Percentiles rank a stretch among this genome's conserved stretches.
Evolutionary conservation across 2,888 invertebrate species (phyloP).

Genomic region (Lasioglossum marginatum): DNA sequence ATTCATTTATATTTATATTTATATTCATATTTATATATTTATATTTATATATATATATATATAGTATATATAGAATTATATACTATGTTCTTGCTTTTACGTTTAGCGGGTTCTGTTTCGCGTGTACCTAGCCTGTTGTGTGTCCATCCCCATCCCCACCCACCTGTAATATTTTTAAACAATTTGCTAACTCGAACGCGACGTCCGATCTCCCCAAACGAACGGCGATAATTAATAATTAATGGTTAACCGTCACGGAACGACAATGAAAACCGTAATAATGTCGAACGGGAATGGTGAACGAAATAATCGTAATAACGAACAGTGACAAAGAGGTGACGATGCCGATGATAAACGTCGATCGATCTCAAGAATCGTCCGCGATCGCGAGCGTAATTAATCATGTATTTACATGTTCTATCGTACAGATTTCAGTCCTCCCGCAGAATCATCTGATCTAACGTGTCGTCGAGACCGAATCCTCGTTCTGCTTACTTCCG

Average conservation of each 20-base stretch:
- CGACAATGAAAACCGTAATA: slow-evolving; percentile 42
- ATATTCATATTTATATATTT: slow-evolving; percentile 64
- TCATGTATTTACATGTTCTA: slow-evolving; percentile 58
- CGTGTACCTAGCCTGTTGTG: slow-evolving; percentile 35
- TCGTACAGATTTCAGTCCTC: slow-evolving; percentile 48
- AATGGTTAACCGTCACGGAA: slow-evolving; percentile 37
- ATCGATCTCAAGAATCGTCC: slow-evolving; percentile 27
- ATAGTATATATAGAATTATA: slow-evolving; percentile 67
- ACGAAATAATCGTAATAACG: slow-evolving; percentile 52
- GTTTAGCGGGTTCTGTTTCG: slow-evolving; percentile 57
- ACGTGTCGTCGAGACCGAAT: background rate
- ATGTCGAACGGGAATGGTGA: slow-evolving; percentile 28
- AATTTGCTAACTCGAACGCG: slow-evolving; percentile 2
- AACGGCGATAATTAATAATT: background rate
- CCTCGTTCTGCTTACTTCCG: background rate
- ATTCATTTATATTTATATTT: slow-evolving; percentile 68
- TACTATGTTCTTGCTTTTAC: slow-evolving; percentile 73
- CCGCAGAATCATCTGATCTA: background rate
- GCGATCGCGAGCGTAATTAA: slow-evolving; percentile 38
- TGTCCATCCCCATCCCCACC: slow-evolving; percentile 2
- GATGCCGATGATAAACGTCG: slow-evolving; percentile 34
- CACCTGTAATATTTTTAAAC: background rate
- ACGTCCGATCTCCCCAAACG: background rate
- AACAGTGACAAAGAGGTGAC: slow-evolving; percentile 42
- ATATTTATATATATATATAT: slow-evolving; percentile 62